These are phyloP conservation scores for Ricordea florida DNA, from an alignment of 92 coral and sea anemone genomes.

Conservation along the genomic window DNA sequence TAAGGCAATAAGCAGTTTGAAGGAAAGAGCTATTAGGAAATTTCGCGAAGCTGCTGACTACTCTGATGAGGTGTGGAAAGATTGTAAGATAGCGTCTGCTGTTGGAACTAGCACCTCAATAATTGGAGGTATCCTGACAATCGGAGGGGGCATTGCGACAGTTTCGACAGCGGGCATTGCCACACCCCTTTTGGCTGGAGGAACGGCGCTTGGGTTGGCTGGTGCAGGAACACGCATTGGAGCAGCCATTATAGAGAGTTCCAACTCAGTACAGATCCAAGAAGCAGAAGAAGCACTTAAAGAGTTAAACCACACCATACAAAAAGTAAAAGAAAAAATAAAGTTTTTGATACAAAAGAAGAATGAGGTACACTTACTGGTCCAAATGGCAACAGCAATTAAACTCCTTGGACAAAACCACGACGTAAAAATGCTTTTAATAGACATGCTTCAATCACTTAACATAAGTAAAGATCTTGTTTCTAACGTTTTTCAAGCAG, in stretches of 20 bases:
- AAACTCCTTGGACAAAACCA: slow-evolving; percentile 5
- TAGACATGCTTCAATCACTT: not conserved
- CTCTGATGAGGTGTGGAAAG: slow-evolving; percentile 25
- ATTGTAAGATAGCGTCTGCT: slow-evolving; percentile 23
- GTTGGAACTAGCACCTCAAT: slow-evolving; percentile 1
- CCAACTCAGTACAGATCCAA: not conserved
- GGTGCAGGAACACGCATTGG: slow-evolving; percentile 2
- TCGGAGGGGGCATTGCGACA: slow-evolving; percentile 17
- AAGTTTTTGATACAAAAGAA: not conserved
- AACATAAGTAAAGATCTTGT: slow-evolving; percentile 1
- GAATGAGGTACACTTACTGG: not conserved
- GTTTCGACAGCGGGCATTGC: slow-evolving; percentile 28
- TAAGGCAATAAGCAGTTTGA: not conserved
- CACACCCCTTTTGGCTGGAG: not conserved
- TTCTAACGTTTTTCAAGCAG: not conserved
- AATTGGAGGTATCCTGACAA: slow-evolving; percentile 1
- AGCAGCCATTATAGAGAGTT: not conserved
- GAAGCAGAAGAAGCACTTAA: slow-evolving; percentile 5
- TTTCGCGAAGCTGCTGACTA: slow-evolving; percentile 12
- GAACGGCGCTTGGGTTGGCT: not conserved
- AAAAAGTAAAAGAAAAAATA: not conserved
- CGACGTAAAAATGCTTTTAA: not conserved
- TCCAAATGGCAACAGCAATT: not conserved
- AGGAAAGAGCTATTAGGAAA: not conserved
- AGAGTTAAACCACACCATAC: not conserved